These are phyloP conservation scores for Pandemis heparana DNA, from an alignment of 2,888 invertebrate genomes.

Conservation along the genomic window DNA sequence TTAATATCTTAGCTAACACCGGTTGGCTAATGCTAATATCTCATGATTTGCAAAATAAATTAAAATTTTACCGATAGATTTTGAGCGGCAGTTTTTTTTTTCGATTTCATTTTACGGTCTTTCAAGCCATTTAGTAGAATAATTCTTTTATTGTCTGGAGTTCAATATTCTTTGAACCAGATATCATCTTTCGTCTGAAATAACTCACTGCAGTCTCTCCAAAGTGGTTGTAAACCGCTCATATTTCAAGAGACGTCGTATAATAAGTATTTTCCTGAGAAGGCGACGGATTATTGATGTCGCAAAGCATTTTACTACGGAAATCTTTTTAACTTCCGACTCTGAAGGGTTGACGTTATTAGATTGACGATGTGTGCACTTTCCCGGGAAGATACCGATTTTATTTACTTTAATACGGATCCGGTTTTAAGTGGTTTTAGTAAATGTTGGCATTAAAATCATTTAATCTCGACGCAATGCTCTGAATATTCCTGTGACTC, in stretches of 20 bases:
- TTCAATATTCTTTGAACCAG: slow-evolving; percentile 13
- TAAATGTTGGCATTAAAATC: not conserved
- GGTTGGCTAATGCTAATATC: too few species aligned
- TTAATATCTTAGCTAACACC: too few species aligned
- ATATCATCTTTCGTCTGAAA: slow-evolving; percentile 24
- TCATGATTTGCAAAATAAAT: too few species aligned
- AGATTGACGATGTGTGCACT: slow-evolving; percentile 15
- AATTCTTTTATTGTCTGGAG: not conserved
- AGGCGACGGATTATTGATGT: slow-evolving; percentile 26
- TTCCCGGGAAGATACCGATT: not conserved
- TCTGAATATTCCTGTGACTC: too few species aligned
- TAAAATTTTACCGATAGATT: too few species aligned
- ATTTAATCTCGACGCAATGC: not conserved
- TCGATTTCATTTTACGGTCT: not conserved
- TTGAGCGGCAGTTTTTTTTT: too few species aligned
- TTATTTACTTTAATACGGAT: slow-evolving; percentile 11
- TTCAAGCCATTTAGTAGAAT: not conserved
- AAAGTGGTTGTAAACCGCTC: slow-evolving; percentile 28
- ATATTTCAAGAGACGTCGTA: slow-evolving; percentile 16
- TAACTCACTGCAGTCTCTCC: slow-evolving; percentile 14
- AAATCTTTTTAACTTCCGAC: slow-evolving; percentile 30
- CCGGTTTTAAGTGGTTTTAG: not conserved
- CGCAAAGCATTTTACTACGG: slow-evolving; percentile 17
- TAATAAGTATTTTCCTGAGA: slow-evolving; percentile 15
- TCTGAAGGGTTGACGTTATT: slow-evolving; percentile 20